phyloP scores from a whole-genome alignment of 2,797 vertebrate genomes.

The Euphonia xanthogaster region DNA sequence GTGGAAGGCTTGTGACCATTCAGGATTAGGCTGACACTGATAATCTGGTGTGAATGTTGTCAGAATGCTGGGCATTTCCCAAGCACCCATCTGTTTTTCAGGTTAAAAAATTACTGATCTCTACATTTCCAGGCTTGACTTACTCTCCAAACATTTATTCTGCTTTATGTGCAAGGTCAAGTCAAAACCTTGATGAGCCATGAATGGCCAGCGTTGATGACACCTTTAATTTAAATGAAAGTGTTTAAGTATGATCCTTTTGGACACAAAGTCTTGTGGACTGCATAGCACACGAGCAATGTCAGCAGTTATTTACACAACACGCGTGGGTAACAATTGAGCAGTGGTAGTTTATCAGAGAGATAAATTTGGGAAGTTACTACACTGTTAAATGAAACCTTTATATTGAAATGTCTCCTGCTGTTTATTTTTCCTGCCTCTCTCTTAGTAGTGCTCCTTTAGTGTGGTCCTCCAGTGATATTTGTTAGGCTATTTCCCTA shows the following conservation, averaged over 20 bases:
- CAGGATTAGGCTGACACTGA: background rate
- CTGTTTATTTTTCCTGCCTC: background rate
- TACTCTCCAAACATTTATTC: background rate
- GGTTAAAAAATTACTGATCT: background rate
- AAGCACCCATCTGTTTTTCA: background rate
- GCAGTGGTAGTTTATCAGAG: fast-evolving
- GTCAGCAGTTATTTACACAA: background rate
- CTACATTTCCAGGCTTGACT: background rate
- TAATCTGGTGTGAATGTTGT: background rate
- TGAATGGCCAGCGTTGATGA: background rate
- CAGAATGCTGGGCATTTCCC: background rate
- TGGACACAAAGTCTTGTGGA: background rate
- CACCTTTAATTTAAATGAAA: background rate
- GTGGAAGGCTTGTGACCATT: background rate
- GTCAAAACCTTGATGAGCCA: background rate
- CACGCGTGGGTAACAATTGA: background rate
- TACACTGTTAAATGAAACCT: background rate
- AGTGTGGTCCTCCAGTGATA: background rate
- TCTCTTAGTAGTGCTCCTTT: background rate
- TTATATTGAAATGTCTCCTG: background rate
- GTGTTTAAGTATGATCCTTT: background rate
- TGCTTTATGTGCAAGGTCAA: background rate
- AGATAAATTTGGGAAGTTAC: background rate
- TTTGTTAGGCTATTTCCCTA: background rate
- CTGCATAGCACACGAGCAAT: background rate